These are phyloP conservation scores for Serinus canaria DNA, from an alignment of 2,113 vertebrate genomes.

Conservation along the genomic window DNA sequence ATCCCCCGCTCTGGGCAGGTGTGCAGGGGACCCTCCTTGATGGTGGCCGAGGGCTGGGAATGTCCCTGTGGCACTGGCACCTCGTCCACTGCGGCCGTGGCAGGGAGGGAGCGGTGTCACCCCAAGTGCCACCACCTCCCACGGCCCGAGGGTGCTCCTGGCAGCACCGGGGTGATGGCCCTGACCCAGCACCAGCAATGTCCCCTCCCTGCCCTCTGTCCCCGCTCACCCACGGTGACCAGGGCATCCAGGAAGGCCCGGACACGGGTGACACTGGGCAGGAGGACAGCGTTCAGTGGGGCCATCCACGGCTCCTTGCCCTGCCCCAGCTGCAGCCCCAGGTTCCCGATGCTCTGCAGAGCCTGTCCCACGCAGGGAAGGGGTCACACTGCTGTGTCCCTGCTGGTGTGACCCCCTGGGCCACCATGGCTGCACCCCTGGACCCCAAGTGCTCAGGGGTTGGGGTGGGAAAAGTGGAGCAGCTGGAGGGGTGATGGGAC, in stretches of 20 bases:
- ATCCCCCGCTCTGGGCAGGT: constrained; percentile 75
- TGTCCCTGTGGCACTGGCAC: constrained; percentile 56
- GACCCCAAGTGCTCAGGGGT: background rate
- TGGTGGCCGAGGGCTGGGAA: constrained; percentile 73
- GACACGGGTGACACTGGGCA: constrained; percentile 79
- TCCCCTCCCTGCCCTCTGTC: background rate
- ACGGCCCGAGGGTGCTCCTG: background rate
- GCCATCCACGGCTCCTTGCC: constrained; percentile 94
- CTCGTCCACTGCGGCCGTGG: constrained; percentile 35
- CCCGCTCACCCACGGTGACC: constrained; percentile 82
- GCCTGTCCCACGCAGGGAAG: constrained; percentile 41
- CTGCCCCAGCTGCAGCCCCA: constrained; percentile 89
- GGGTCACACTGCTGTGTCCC: background rate
- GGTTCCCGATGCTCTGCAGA: constrained; percentile 88
- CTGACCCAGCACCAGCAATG: background rate
- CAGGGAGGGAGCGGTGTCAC: background rate
- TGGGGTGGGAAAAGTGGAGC: background rate
- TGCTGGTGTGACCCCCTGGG: background rate
- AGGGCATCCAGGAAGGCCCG: constrained; percentile 86
- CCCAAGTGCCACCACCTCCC: background rate
- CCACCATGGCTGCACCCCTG: background rate
- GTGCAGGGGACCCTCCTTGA: constrained; percentile 88
- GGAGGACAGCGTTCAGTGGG: constrained; percentile 84
- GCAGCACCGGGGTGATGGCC: background rate
- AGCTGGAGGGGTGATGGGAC: background rate